Evolutionary conservation across 1,140 invertebrate species (phyloP), one percentile per base, ranked within the genome.

Genomic region (Drosophila leontia): DNA sequence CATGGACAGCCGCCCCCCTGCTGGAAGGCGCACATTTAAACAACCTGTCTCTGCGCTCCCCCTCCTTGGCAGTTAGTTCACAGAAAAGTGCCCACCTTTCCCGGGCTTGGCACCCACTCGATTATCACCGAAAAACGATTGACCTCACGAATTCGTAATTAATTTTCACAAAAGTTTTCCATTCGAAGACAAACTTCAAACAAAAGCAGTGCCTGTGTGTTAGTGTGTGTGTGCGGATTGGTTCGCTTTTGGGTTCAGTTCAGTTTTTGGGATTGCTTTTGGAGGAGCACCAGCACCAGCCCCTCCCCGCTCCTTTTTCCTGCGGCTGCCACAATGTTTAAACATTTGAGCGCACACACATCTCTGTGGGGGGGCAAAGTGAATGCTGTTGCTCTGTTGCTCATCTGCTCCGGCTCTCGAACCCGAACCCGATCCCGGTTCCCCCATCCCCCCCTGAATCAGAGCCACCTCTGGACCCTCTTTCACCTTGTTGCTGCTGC

Each of bases 161-260:
- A 90, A 90, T 90, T 90, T 90, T 90, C 85, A 91, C 85, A 90
- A 90, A 90, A 90, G 82, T 90, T 90, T 90, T 90, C 86, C 86
- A 90, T 91, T 91, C 86, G 85, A 90, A 90, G 85, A 90, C 82
- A 90, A 90, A 90, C 85, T 91, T 90, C 81, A 90, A 90, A 90
- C 85, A 90, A 90, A 83, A 85, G 81, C 53, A 42, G 51, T 48
- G 32, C 48, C 32, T 48, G 17, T 58, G 35, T 69, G 50, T 23
- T 6, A n/a, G 47, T 29, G 17, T 62, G 13, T 75, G 51, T 75
- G 51, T 77, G 74, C 57, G 80, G 75, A 74, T 63, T 78, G 79
- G 55, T 77, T 79, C 45, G 65, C 50, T 80, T 26, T 76, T 63
- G 63, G 37, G 48, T 70, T 70, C 63, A 39, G 60, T 63, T 61